Percentiles rank a stretch among this genome's conserved stretches.
phyloP scores from a whole-genome alignment of 2,797 vertebrate species.

The Poecilia velifera region DNA sequence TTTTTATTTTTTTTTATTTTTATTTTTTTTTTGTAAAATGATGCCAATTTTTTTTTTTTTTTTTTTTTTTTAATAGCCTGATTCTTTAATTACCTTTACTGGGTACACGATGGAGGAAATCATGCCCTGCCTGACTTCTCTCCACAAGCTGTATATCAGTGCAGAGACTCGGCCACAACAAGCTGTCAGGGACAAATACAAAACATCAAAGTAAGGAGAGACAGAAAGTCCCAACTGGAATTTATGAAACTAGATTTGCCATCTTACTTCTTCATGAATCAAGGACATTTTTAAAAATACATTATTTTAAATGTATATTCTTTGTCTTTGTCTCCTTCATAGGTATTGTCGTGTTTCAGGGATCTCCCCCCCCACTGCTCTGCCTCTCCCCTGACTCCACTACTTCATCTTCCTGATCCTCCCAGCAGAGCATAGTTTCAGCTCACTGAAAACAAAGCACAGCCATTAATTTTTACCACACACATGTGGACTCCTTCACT shows the following conservation, averaged over 20 bases:
- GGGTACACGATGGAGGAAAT: constrained; percentile 88
- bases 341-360: constrained; percentile 75
- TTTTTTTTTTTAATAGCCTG: constrained; percentile 77
- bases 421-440: constrained; percentile 3
- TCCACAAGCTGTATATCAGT: constrained; percentile 84
- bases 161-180: constrained; percentile 83
- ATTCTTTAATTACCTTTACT: constrained; percentile 84
- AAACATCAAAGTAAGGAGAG: constrained; percentile 83
- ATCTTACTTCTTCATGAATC: neutral
- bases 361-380: constrained; percentile 59
- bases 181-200: constrained; percentile 90
- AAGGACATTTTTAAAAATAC: neutral
- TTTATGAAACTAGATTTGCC: neutral
- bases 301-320: neutral
- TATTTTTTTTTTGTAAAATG: neutral
- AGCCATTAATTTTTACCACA: neutral
- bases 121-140: constrained; percentile 84
- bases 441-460: constrained; percentile 29
- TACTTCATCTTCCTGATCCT: constrained; percentile 27
- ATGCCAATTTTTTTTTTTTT: neutral
- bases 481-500: neutral
- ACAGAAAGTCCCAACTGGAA: neutral
- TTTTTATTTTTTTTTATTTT: neutral
- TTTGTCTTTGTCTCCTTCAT: constrained; percentile 9
- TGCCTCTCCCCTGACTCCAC: constrained; percentile 53